Base-by-base conservation (phyloP, 2,888 invertebrate genomes). In the Pterostichus niger region DNA sequence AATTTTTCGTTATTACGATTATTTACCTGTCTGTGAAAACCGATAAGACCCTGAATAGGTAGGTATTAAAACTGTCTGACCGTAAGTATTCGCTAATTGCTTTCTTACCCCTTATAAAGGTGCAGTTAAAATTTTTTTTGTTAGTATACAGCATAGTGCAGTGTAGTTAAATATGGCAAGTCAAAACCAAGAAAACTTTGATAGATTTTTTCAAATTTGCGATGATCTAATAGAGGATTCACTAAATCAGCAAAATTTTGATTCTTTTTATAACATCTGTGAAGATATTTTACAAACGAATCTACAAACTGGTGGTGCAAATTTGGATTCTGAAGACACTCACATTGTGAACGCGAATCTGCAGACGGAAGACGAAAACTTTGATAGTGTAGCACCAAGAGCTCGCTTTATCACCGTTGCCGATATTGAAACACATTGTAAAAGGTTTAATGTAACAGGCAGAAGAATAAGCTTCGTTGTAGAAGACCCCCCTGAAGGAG, bases 391-490 rank as follows among this genome's bases (percentile, higher is more conserved):
- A 9, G 9, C 17, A 10, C 56, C 15, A 10, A 56, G 56, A 33
- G 61, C n/a, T 10, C 31, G 35, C 10, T 61, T 33, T 33, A 11
- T 9, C 11, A 61, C 31, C 31, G 11, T 61, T 33, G 31, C n/a
- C n/a, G 61, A 61, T n/a, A 11, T 11, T 9, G 61, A 61, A 61
- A 61, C 11, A 24, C 33, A 61, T 61, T 31, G 10, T 33, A 61
- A 61, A 61, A 11, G 10, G 5, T 33, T 61, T 33, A 61, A 33
- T 61, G 9, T 61, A n/a, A 31, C 33, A 7, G 46, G 68, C 4
- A 71, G 68, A 44, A 71, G 17, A 71, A 71, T 71, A 15, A 40
- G 5, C 6, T 71, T 71, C 11, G 3, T 9, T 13, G 17, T 71
- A 13, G 17, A 35, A 2, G 68, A 44, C 35, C 17, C 68, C 11